Base-by-base conservation (phyloP, 1,140 invertebrate genomes). In the Drosophila nikananu region DNA sequence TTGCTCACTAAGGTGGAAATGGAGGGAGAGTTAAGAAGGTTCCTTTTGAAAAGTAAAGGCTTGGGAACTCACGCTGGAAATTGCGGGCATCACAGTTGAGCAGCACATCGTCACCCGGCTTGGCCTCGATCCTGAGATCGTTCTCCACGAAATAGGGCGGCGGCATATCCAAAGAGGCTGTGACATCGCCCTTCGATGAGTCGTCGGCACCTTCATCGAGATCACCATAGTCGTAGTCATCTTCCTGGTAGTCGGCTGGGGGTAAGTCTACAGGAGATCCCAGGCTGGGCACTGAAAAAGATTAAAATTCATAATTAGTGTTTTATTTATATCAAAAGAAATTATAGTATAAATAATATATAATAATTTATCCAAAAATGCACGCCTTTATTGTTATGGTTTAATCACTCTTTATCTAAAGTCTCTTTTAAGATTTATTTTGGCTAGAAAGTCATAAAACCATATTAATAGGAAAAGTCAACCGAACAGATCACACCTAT, bases 61-160 rank as follows among this genome's bases (percentile, higher is more conserved):
- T 7, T 41, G 1, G 1, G 2, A 17, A 76, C 75, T 61, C 44
- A 93, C 92, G 44, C 46, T 66, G 61, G 54, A 91, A 91, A 41
- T 93, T 92, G 19, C 81, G 61, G 0, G 61, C 89, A 67, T 91
- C 91, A 60, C 92, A 93, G 32, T 87, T 83, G 21, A 93, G 51
- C 8, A 83, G 37, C 21, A 92, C 81, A 78, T 86, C 59, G 1
- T 91, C 80, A 0, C 86, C 91, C 0, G 81, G 83, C 25, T 71
- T 70, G 8, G 78, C 86, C 10, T 82, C 64, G 15, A 87, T 41
- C 6, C 25, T 49, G 1, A 89, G 17, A 17, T 91, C 71, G 2
- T 48, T 7, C 1, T 72, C 49, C 35, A 91, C 91, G n/a, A 93
- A 93, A 39, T 81, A 93, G 0, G 91, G 84, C 8, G 77, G 78